phyloP scores from a whole-genome alignment of 2,888 invertebrate genomes.

The Cactoblastis cactorum region DNA sequence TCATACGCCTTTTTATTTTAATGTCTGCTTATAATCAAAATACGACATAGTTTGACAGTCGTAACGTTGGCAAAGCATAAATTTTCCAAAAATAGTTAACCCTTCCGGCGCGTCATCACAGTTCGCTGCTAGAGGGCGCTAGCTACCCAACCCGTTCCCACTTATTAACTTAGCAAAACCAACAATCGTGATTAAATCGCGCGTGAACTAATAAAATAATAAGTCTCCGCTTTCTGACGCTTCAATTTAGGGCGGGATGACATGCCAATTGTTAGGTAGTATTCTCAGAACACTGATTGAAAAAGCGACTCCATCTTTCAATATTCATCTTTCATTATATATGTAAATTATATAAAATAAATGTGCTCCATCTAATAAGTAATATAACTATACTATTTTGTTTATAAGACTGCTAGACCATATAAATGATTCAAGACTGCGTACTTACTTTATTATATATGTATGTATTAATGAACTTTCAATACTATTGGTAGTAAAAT shows the following conservation, averaged over 20 bases:
- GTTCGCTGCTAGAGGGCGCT: slow-evolving; percentile 17
- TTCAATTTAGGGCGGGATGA: slow-evolving; percentile 40
- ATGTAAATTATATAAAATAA: neutral
- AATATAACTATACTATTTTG: no score
- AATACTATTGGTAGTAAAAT: no score
- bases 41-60: no score
- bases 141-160: slow-evolving; percentile 44
- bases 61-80: no score
- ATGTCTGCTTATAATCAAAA: no score
- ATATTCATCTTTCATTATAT: neutral
- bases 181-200: slow-evolving; percentile 79
- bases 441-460: no score
- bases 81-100: slow-evolving; percentile 12
- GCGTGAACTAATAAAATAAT: slow-evolving; percentile 78
- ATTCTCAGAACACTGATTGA: no score
- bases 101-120: slow-evolving; percentile 2
- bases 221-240: slow-evolving; percentile 62
- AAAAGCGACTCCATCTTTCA: neutral
- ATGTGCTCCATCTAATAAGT: no score
- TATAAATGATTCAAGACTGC: no score
- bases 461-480: no score
- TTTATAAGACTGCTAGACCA: no score
- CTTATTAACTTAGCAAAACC: slow-evolving; percentile 77
- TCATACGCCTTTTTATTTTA: no score
- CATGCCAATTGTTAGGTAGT: slow-evolving; percentile 32